Evolutionary conservation across 2,113 vertebrate genomes (phyloP).

Genomic region (Lepisosteus osseus): DNA sequence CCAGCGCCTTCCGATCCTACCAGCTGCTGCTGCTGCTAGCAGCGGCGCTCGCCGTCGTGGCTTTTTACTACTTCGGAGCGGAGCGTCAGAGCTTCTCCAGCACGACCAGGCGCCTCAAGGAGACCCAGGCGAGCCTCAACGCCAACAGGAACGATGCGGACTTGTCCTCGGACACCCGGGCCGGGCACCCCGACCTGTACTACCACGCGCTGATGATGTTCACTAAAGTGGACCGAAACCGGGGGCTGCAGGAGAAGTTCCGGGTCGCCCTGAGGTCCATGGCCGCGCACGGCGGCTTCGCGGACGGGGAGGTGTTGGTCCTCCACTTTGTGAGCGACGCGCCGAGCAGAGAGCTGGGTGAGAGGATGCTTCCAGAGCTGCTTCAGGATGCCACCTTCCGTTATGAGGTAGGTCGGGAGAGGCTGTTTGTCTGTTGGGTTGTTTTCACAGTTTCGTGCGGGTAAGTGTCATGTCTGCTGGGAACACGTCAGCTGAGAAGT

Average conservation of each 20-base stretch:
- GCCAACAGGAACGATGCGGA: slow-evolving; percentile 63
- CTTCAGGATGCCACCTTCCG: slow-evolving; percentile 73
- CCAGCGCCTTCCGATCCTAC: slow-evolving; percentile 64
- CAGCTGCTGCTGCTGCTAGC: slow-evolving; percentile 73
- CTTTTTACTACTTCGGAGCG: slow-evolving; percentile 87
- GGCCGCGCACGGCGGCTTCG: slow-evolving; percentile 59
- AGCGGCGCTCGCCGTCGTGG: slow-evolving; percentile 79
- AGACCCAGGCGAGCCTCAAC: slow-evolving; percentile 63
- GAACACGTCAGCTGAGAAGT: too few relatives aligned
- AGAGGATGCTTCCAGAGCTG: slow-evolving; percentile 72
- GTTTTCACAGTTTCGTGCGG: too few relatives aligned
- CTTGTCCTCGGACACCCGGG: slow-evolving; percentile 49
- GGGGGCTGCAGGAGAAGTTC: slow-evolving; percentile 73
- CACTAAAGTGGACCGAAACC: slow-evolving; percentile 81
- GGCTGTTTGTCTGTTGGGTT: background rate
- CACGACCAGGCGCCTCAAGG: slow-evolving; percentile 82
- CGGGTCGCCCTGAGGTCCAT: slow-evolving; percentile 67
- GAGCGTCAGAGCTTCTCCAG: slow-evolving; percentile 87
- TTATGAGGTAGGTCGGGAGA: slow-evolving; percentile 71
- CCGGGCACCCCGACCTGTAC: slow-evolving; percentile 32
- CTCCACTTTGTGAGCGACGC: slow-evolving; percentile 74
- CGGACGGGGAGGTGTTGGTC: slow-evolving; percentile 59
- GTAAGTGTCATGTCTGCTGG: too few relatives aligned
- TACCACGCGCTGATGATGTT: slow-evolving; percentile 90
- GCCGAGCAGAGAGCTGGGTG: slow-evolving; percentile 73